Evolutionary conservation across 1,140 invertebrate species (phyloP).

Genomic region (Leptopilina boulardi): DNA sequence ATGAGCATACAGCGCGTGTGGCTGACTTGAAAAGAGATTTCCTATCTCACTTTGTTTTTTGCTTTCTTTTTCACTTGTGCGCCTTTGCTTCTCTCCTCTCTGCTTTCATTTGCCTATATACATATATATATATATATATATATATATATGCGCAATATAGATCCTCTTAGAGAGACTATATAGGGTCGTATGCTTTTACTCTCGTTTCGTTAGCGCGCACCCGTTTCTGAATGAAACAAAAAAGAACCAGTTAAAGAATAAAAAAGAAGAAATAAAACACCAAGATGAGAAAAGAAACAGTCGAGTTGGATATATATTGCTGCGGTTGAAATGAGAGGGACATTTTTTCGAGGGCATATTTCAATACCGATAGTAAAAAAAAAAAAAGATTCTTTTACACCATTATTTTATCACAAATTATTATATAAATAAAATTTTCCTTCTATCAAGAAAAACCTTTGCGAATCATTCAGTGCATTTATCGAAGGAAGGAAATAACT

Average conservation of each 20-base stretch:
- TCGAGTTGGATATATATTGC: background rate
- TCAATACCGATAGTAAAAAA: too few relatives aligned
- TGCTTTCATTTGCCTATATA: conserved; percentile 22
- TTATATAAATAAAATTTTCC: too few relatives aligned
- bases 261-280: background rate
- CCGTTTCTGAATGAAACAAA: background rate
- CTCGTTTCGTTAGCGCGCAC: background rate
- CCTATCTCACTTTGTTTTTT: background rate
- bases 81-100: conserved; percentile 12
- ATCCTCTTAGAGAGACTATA: conserved; percentile 9
- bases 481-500: background rate
- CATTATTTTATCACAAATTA: too few relatives aligned
- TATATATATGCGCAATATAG: background rate
- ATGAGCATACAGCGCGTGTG: conserved; percentile 13
- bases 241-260: conserved; percentile 1
- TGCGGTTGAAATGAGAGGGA: background rate
- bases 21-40: conserved; percentile 22
- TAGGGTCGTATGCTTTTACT: conserved; percentile 21
- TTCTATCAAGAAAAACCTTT: too few relatives aligned
- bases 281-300: background rate
- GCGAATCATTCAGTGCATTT: background rate
- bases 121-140: background rate
- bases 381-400: too few relatives aligned
- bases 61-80: background rate
- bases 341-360: background rate